Percentiles rank a stretch among this genome's conserved stretches.
Conservation (phyloP, 1,140 invertebrate species). For the Listronotus oregonensis region DNA sequence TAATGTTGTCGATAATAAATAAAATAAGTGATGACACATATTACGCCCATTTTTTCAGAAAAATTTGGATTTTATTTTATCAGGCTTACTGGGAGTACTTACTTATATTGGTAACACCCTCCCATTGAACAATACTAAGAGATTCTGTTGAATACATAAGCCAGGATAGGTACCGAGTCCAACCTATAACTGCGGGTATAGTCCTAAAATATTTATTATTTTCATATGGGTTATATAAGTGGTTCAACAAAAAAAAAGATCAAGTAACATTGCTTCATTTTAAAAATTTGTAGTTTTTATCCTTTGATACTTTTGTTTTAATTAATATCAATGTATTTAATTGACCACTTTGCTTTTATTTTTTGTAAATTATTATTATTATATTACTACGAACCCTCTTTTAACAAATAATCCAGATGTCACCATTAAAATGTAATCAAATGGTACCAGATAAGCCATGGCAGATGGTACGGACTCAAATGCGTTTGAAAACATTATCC, state of each 20-base stretch:
- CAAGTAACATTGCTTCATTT: too few relatives aligned
- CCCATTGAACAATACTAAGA: slow-evolving; percentile 80
- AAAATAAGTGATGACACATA: too few relatives aligned
- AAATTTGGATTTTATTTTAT: too few relatives aligned
- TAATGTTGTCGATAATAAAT: too few relatives aligned
- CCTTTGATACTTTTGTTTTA: too few relatives aligned
- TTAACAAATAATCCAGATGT: slow-evolving; percentile 84
- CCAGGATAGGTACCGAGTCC: slow-evolving; percentile 91
- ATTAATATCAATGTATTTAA: too few relatives aligned
- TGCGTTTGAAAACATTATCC: slow-evolving; percentile 82
- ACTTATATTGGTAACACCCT: slow-evolving; percentile 78
- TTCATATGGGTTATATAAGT: too few relatives aligned
- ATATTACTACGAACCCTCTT: slow-evolving; percentile 65
- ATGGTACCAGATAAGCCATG: slow-evolving; percentile 83
- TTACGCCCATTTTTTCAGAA: too few relatives aligned
- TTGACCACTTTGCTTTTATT: too few relatives aligned
- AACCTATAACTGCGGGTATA: slow-evolving; percentile 77
- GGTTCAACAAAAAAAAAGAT: too few relatives aligned
- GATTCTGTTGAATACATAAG: slow-evolving; percentile 91
- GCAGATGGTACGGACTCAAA: slow-evolving; percentile 80
- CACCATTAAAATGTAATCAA: slow-evolving; percentile 87
- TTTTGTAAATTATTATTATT: too few relatives aligned
- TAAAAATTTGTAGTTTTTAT: too few relatives aligned
- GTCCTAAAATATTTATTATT: slow-evolving; percentile 62
- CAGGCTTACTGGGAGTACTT: slow-evolving; percentile 50